These are phyloP conservation scores for Meles meles DNA, from an alignment of 2,113 vertebrate genomes.

Conservation along the genomic window DNA sequence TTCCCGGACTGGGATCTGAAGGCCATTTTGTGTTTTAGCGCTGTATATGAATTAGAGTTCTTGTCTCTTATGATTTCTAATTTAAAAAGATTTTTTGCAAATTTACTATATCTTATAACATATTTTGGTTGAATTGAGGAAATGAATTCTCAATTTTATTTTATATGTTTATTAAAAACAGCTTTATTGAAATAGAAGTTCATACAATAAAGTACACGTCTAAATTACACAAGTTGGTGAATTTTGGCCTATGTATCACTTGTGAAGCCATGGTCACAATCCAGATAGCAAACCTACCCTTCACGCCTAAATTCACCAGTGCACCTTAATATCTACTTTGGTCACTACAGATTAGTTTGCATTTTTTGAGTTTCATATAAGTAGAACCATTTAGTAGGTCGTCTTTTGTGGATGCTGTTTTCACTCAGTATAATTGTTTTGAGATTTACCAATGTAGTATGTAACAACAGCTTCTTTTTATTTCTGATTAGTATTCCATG, in stretches of 20 bases:
- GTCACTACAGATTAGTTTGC: not conserved
- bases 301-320: not conserved
- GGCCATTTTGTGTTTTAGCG: not conserved
- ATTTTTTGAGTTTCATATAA: constrained; percentile 14
- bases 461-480: not conserved
- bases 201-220: not conserved
- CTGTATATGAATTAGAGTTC: not conserved
- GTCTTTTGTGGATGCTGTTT: not conserved
- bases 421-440: not conserved
- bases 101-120: not conserved
- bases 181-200: not conserved
- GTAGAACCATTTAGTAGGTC: not conserved
- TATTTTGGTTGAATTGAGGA: not conserved
- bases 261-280: not conserved
- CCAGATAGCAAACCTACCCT: not conserved
- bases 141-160: not conserved
- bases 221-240: not conserved
- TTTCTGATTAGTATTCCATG: not conserved
- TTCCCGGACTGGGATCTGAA: not conserved
- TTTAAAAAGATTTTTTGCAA: not conserved
- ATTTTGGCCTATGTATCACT: not conserved
- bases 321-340: not conserved
- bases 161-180: not conserved
- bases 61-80: not conserved
- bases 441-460: not conserved